Conservation (phyloP, 2,888 invertebrate species). For the Dryobotodes eremita region DNA sequence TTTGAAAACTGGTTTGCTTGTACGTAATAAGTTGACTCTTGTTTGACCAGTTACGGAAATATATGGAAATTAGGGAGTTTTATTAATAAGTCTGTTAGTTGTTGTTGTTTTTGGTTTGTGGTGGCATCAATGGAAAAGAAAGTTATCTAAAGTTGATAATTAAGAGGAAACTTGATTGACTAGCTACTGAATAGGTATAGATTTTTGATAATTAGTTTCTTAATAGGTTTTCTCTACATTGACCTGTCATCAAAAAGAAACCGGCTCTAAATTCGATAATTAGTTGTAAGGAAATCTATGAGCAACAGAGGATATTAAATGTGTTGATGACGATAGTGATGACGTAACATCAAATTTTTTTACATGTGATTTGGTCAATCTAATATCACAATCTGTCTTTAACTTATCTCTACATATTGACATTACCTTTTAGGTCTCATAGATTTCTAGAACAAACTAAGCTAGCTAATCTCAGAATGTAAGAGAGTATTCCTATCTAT, state of each 20-base stretch:
- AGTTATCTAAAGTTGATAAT: slow-evolving; percentile 17
- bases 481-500: not conserved
- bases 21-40: not conserved
- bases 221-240: not conserved
- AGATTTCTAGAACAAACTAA: not conserved
- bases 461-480: not conserved
- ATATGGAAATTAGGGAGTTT: slow-evolving; percentile 28
- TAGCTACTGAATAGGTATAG: not conserved
- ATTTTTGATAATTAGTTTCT: slow-evolving; percentile 12
- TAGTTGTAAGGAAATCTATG: not conserved
- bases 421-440: not conserved
- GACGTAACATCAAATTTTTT: not conserved
- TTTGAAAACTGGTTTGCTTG: slow-evolving; percentile 2
- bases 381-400: not conserved
- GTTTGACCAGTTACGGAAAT: slow-evolving; percentile 3
- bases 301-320: not conserved
- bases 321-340: slow-evolving; percentile 2
- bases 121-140: slow-evolving; percentile 30
- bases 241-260: slow-evolving; percentile 13
- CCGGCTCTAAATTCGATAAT: not conserved
- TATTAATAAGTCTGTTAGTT: slow-evolving; percentile 1
- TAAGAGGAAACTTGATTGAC: slow-evolving; percentile 12
- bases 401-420: not conserved
- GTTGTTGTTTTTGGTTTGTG: not conserved
- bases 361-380: not conserved